phyloP scores from a whole-genome alignment of 1,140 invertebrate species.

The Penaeus japonicus region DNA sequence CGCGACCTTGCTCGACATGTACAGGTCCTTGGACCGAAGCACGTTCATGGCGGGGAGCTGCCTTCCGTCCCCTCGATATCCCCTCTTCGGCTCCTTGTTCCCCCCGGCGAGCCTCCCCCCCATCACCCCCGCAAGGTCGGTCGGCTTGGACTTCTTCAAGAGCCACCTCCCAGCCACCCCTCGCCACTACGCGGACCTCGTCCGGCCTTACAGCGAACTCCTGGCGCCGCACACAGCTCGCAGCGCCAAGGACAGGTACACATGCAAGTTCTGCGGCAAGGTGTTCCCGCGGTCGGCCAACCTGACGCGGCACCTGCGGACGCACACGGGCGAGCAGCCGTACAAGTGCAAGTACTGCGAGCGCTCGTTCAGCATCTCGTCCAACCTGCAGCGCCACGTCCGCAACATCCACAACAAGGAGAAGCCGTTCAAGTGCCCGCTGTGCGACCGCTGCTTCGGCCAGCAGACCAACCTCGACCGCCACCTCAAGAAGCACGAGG shows the following conservation, averaged over 20 bases:
- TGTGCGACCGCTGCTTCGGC: slow-evolving; percentile 86
- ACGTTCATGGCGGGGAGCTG: slow-evolving; percentile 7
- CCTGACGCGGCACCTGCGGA: slow-evolving; percentile 81
- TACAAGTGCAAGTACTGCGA: slow-evolving; percentile 64
- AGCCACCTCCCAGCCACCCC: slow-evolving; percentile 10
- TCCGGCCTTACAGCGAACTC: slow-evolving; percentile 39
- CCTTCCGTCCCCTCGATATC: slow-evolving; percentile 1
- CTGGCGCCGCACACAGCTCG: slow-evolving; percentile 16
- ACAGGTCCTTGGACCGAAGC: slow-evolving; percentile 29
- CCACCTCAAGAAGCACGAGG: slow-evolving; percentile 96
- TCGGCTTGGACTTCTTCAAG: slow-evolving; percentile 41
- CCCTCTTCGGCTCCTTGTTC: slow-evolving; percentile 30
- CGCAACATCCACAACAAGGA: slow-evolving; percentile 52
- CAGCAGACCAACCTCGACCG: slow-evolving; percentile 98
- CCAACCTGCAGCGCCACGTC: slow-evolving; percentile 48
- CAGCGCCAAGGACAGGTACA: slow-evolving; percentile 81
- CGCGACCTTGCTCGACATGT: slow-evolving; percentile 45
- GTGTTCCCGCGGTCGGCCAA: slow-evolving; percentile 49
- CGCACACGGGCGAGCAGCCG: slow-evolving; percentile 95
- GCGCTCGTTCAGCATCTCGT: slow-evolving; percentile 49
- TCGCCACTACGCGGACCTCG: slow-evolving; percentile 28
- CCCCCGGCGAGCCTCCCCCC: slow-evolving; percentile 4
- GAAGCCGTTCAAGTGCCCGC: slow-evolving; percentile 75
- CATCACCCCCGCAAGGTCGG: background rate
- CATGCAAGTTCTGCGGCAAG: slow-evolving; percentile 89